Evolutionary conservation across 1,140 invertebrate species (phyloP).

Genomic region (Ostrea edulis): DNA sequence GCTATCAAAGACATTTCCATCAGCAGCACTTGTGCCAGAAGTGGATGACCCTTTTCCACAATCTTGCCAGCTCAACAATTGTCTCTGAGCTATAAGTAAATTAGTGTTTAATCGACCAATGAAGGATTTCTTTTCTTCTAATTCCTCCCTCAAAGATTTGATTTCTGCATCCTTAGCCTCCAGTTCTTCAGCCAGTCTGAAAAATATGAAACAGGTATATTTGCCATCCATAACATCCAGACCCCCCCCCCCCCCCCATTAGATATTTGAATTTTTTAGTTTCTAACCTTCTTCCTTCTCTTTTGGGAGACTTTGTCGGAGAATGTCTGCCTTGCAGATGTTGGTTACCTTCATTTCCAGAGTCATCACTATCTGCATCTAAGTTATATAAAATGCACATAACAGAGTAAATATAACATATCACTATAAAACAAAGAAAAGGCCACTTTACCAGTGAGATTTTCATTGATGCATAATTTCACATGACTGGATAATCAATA

Average conservation of each 20-base stretch:
- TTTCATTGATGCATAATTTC: too few relatives aligned
- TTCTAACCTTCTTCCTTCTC: neutral
- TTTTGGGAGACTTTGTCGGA: neutral
- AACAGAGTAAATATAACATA: too few relatives aligned
- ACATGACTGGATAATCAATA: too few relatives aligned
- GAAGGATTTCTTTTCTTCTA: conserved; percentile 47
- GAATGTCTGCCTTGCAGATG: neutral
- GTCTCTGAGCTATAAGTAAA: conserved; percentile 41
- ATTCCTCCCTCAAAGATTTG: conserved; percentile 8
- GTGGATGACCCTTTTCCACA: conserved; percentile 35
- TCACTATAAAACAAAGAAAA: too few relatives aligned
- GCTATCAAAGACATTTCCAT: conserved; percentile 43
- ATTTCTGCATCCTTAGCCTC: conserved; percentile 6
- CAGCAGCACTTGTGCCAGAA: conserved; percentile 44
- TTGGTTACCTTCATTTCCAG: conserved; percentile 3
- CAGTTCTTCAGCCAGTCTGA: neutral
- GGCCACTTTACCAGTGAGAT: too few relatives aligned
- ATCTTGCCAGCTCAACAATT: conserved; percentile 39
- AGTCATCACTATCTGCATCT: conserved; percentile 23
- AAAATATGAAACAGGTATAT: neutral
- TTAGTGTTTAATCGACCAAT: conserved; percentile 49
- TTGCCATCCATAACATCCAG: too few relatives aligned
- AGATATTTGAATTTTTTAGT: neutral
- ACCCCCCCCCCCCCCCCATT: neutral
- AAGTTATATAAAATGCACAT: too few relatives aligned